Percentiles rank a stretch among this genome's conserved stretches.
These are phyloP conservation scores for Cydia splendana DNA, from an alignment of 1,140 invertebrate genomes.

Conservation along the genomic window DNA sequence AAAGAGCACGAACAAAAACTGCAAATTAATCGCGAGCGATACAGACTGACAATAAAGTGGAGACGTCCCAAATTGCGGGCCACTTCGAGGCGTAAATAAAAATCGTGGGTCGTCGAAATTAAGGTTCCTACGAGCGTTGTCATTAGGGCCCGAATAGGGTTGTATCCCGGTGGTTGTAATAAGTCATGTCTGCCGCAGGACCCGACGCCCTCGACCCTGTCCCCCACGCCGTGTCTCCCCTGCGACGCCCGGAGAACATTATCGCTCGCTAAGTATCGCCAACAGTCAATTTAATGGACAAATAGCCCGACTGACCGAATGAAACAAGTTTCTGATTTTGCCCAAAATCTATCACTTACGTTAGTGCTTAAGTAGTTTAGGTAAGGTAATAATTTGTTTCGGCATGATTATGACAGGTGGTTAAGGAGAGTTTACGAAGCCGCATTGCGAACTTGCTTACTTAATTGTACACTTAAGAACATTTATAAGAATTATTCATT, in stretches of 20 bases:
- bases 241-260: constrained; percentile 54
- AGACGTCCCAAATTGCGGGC: constrained; percentile 61
- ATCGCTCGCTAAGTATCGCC: constrained; percentile 68
- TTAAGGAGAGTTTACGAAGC: neutral
- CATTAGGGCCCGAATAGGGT: constrained; percentile 76
- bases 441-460: neutral
- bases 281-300: constrained; percentile 67
- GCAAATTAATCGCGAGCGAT: constrained; percentile 46
- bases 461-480: neutral
- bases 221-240: constrained; percentile 43
- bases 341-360: neutral
- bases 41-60: constrained; percentile 57
- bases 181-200: constrained; percentile 76
- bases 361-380: constrained; percentile 36
- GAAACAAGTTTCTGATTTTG: constrained; percentile 37
- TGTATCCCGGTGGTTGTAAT: constrained; percentile 74
- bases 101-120: constrained; percentile 76
- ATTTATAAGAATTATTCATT: neutral
- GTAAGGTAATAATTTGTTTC: constrained; percentile 35
- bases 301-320: constrained; percentile 53
- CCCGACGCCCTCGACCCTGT: constrained; percentile 40
- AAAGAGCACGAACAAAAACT: constrained; percentile 44
- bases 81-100: constrained; percentile 74
- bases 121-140: constrained; percentile 70
- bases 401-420: constrained; percentile 24